Conservation (phyloP, 2,797 vertebrate genomes). For the Lophotriccus pileatus region DNA sequence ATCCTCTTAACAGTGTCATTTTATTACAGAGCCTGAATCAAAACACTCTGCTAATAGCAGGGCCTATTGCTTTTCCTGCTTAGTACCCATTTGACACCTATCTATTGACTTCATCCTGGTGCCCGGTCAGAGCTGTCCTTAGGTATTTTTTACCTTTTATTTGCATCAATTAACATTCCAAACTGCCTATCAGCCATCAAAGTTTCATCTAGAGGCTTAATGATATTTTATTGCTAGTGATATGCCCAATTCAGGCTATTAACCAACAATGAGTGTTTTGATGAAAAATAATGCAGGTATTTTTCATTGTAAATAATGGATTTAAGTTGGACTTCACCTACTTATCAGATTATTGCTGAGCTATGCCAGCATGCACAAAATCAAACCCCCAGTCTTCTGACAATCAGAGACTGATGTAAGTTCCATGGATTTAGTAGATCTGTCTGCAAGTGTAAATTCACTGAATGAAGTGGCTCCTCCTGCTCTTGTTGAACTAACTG, state of each 20-base stretch:
- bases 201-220: background rate
- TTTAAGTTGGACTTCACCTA: background rate
- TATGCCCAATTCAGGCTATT: background rate
- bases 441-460: background rate
- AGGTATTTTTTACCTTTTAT: background rate
- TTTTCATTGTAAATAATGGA: background rate
- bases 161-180: background rate
- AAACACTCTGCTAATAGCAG: background rate
- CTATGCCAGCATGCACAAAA: rapidly evolving
- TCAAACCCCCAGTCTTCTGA: background rate
- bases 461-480: background rate
- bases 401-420: background rate
- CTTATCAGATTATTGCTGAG: background rate
- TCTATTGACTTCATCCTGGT: background rate
- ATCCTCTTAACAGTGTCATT: background rate
- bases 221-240: background rate
- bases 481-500: background rate
- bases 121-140: background rate
- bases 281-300: background rate
- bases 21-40: background rate
- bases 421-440: background rate
- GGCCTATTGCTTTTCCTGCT: background rate
- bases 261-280: background rate
- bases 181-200: background rate
- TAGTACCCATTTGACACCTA: background rate